Evolutionary conservation across 2,113 vertebrate species (phyloP).

Genomic region (Machaerirhynchus nigripectus): DNA sequence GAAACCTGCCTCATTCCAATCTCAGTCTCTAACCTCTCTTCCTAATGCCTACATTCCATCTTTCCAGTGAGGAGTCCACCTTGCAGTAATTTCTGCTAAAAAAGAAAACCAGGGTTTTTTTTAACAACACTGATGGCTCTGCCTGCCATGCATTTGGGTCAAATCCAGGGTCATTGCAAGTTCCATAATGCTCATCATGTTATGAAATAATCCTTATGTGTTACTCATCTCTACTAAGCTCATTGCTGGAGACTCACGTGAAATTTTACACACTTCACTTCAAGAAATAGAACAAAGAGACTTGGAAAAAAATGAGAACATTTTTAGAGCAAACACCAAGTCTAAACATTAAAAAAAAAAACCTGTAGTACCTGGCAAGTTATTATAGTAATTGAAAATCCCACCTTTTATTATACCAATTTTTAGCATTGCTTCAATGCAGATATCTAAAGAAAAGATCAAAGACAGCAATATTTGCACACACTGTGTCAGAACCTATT

Average conservation of each 20-base stretch:
- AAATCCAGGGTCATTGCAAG: background rate
- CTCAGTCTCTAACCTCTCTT: background rate
- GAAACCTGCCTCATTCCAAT: background rate
- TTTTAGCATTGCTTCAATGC: background rate
- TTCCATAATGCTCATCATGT: background rate
- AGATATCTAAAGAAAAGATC: background rate
- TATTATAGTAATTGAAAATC: background rate
- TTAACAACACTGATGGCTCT: background rate
- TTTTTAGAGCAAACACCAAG: background rate
- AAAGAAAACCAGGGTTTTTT: background rate
- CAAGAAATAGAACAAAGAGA: background rate
- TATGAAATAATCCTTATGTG: background rate
- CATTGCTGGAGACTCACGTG: background rate
- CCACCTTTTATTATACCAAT: background rate
- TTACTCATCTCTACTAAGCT: background rate
- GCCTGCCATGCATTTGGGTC: background rate
- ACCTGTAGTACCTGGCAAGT: background rate
- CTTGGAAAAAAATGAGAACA: background rate
- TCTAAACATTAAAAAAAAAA: background rate
- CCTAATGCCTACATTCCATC: background rate
- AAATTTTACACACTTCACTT: background rate
- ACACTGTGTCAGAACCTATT: background rate
- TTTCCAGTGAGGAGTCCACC: background rate
- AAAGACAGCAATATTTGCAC: background rate
- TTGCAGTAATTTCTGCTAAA: background rate